Evolutionary conservation across 2,113 vertebrate species (phyloP).

Genomic region (Narcine bancroftii): DNA sequence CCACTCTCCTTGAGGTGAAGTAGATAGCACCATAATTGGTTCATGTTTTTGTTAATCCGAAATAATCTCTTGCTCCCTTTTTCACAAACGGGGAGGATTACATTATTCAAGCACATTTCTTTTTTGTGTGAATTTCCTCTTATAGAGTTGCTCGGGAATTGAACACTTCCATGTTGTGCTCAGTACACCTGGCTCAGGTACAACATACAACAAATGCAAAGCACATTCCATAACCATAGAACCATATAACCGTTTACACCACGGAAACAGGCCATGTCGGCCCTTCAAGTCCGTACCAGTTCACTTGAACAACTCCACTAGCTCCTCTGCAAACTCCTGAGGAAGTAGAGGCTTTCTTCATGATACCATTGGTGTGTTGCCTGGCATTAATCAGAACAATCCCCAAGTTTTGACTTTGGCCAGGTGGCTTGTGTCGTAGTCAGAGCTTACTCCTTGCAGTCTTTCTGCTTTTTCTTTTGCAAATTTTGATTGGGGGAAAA

Average conservation of each 20-base stretch:
- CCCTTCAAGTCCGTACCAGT: too few species aligned
- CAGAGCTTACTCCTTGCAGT: neutral
- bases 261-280: too few species aligned
- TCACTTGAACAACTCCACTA: too few species aligned
- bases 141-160: neutral
- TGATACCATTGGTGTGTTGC: too few species aligned
- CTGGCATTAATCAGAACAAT: neutral
- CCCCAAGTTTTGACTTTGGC: neutral
- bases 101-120: neutral
- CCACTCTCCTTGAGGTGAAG: neutral
- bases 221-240: neutral
- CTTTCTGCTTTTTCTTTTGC: neutral
- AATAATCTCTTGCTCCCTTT: neutral
- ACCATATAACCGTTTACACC: too few species aligned
- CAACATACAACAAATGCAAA: neutral
- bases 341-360: too few species aligned
- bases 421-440: neutral
- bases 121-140: neutral
- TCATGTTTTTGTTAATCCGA: neutral
- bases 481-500: constrained; percentile 20
- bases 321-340: too few species aligned
- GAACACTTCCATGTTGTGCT: neutral
- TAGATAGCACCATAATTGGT: neutral
- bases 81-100: neutral
- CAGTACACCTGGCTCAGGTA: neutral